Conservation (phyloP, 2,888 invertebrate genomes). For the Agrochola circellaris region DNA sequence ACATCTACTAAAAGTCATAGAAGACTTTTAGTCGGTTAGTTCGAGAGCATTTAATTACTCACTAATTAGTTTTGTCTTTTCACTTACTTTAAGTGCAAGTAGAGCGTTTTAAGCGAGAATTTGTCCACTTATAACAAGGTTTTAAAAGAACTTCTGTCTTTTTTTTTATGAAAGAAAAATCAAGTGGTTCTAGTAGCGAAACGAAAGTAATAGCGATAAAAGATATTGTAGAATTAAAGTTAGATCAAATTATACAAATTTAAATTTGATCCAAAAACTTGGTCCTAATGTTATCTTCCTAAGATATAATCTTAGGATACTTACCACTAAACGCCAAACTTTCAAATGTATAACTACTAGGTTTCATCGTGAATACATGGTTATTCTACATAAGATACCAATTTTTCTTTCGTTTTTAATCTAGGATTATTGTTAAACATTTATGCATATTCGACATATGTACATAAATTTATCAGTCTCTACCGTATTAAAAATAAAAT, state of each 20-base stretch:
- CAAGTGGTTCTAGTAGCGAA: background rate
- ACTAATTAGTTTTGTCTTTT: slow-evolving; percentile 64
- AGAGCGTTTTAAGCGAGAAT: slow-evolving; percentile 47
- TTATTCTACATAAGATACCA: background rate
- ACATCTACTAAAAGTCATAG: slow-evolving; percentile 30
- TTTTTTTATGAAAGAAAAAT: slow-evolving; percentile 32
- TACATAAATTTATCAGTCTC: slow-evolving; percentile 6
- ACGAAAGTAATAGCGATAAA: slow-evolving; percentile 11
- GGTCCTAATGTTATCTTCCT: background rate
- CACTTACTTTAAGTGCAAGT: slow-evolving; percentile 51
- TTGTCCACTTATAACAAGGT: slow-evolving; percentile 45
- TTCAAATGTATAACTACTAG: background rate
- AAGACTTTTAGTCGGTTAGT: slow-evolving; percentile 47
- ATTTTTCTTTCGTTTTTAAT: background rate
- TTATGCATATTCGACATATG: background rate
- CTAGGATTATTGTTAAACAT: background rate
- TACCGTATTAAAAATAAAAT: slow-evolving; percentile 38
- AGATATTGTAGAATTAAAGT: slow-evolving; percentile 2
- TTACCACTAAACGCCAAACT: background rate
- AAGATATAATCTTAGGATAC: background rate
- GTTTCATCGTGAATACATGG: background rate
- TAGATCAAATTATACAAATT: background rate
- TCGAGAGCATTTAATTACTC: slow-evolving; percentile 63
- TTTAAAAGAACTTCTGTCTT: slow-evolving; percentile 36
- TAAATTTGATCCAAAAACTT: slow-evolving; percentile 4